Base-by-base conservation (phyloP, 2,797 vertebrate genomes). In the Poecilia velifera region DNA sequence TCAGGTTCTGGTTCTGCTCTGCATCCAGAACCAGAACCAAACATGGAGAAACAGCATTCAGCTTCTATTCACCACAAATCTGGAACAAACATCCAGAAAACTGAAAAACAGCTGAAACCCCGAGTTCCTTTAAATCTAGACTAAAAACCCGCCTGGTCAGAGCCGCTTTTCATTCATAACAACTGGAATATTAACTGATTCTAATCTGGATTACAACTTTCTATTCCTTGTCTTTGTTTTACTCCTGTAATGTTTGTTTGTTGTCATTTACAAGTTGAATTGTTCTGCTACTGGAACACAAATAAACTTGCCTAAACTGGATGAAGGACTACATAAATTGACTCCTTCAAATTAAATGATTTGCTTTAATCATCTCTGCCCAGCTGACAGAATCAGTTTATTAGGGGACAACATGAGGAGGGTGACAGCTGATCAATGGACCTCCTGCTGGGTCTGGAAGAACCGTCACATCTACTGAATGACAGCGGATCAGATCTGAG, bases 401-500 rank as follows among this genome's bases (percentile, higher is more conserved):
- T 28, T 8, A 53, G 25, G 25, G n/a, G 10, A 13, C n/a, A 62
- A 62, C n/a, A 62, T 36, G 62, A 13, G 12, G 36, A n/a, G 59
- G 66, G 72, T 43, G 80, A 68, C 84, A 76, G 74, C 46, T 71
- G 80, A 66, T 78, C 36, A 34, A 46, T 31, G 79, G 80, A 81
- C 85, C 59, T 47, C 82, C 87, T 80, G 75, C n/a, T 81, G n/a
- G 74, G 73, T 51, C 6, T 86, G 74, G 55, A 20, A 77, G 78
- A 53, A 51, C 75, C 86, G 82, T 77, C 79, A 84, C 72, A 72
- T 70, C 73, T 82, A 57, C 81, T 80, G 66, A 80, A 18, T 90
- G 90, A 89, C 87, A 93, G 81, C 81, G 87, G 73, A 89, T 14
- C 41, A 71, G 41, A 12, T 46, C 20, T n/a, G 22, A 25, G 22